phyloP scores from a whole-genome alignment of 2,113 vertebrate species.

The Aspiorhynchus laticeps region DNA sequence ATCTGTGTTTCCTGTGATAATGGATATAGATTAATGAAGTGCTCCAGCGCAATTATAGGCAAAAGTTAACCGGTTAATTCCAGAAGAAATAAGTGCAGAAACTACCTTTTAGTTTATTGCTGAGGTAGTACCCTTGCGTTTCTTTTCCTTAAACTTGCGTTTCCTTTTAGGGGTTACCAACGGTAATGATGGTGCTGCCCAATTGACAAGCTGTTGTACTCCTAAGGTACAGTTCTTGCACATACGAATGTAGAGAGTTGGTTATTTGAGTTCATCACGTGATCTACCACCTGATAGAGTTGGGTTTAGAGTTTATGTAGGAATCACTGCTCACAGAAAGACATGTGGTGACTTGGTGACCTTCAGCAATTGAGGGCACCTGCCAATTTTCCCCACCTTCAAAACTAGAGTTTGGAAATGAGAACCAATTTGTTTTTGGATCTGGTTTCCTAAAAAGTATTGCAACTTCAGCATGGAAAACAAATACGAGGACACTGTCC shows the following conservation, averaged over 20 bases:
- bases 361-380: not conserved
- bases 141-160: not conserved
- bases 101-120: too few species aligned
- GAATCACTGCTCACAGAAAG: not conserved
- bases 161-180: not conserved
- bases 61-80: not conserved
- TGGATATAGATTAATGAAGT: not conserved
- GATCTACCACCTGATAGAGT: not conserved
- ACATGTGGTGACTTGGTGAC: not conserved
- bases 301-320: too few species aligned
- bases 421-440: not conserved
- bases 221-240: not conserved
- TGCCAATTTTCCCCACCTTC: not conserved
- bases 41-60: not conserved
- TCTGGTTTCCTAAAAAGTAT: not conserved
- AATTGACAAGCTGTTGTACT: not conserved
- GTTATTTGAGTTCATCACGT: not conserved
- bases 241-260: not conserved
- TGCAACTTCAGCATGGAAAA: not conserved
- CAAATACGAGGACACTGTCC: not conserved
- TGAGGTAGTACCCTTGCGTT: not conserved
- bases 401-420: not conserved
- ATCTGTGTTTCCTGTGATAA: not conserved
- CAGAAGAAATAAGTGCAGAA: not conserved
- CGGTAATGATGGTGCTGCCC: not conserved